Base-by-base conservation (phyloP, 2,797 vertebrate genomes). In the Sarcoramphus papa region DNA sequence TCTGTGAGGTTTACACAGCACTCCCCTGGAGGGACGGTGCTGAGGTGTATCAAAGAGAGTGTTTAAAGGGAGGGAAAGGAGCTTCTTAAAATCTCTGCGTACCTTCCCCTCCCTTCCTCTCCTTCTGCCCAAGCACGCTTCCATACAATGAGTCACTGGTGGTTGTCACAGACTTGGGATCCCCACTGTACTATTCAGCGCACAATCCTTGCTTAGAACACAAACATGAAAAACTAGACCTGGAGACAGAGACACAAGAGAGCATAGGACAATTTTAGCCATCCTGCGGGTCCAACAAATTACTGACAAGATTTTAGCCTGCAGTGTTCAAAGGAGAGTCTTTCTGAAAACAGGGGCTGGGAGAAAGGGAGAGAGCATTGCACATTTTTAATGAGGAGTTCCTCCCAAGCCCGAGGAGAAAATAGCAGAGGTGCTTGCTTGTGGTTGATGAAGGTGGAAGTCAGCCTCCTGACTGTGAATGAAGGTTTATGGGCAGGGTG, bases 331-430 rank as follows among this genome's bases (percentile, higher is more conserved):
- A 47, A 72, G 28, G 3, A 74, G 68, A 91, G 18, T 2, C 68
- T 69, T 85, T 72, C 53, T 62, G 25, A 78, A 81, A 93, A 51
- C 59, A 87, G 56, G 15, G 48, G 10, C 54, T 95, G 65, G 40
- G 86, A 90, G 82, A 95, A 80, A 88, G 54, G 65, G 73, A 92
- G 57, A 78, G 31, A 79, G 8, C 10, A 4, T 48, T 76, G 68
- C 70, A 90, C 67, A 60, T 86, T 88, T 95, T 84, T 88, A 92
- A 88, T 41, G 59, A 95, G 62, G 57, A 56, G 65, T 76, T 90
- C 96, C 96, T 95, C 96, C 96, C 91, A 96, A 90, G 90, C 95
- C 94, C 0, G 9, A 85, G 94, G 96, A 96, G 79, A 94, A 96
- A 94, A 95, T 15, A 92, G 76, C 90, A 95, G 73, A 95, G 79